phyloP scores from a whole-genome alignment of 2,797 vertebrate species.

The Graptemys geographica region DNA sequence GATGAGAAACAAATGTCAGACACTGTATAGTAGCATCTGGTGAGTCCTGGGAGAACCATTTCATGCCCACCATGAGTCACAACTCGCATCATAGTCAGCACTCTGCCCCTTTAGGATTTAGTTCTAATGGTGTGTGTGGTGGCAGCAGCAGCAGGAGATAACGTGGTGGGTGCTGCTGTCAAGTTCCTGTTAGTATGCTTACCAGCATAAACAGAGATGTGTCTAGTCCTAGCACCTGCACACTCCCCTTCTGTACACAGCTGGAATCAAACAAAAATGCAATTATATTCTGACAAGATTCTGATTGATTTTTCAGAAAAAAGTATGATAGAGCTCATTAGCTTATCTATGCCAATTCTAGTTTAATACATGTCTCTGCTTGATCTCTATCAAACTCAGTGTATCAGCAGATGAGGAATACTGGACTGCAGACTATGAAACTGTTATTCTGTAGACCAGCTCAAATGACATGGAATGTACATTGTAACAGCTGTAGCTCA shows the following conservation, averaged over 20 bases:
- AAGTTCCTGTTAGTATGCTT: constrained; percentile 12
- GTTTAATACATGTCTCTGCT: neutral
- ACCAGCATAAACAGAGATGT: constrained; percentile 27
- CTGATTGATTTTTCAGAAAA: constrained; percentile 44
- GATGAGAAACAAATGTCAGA: constrained; percentile 41
- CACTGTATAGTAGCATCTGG: constrained; percentile 9
- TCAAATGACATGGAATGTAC: neutral
- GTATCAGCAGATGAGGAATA: neutral
- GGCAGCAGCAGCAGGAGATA: constrained; percentile 40
- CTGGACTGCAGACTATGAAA: neutral
- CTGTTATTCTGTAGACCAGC: neutral
- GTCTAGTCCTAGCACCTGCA: constrained; percentile 6
- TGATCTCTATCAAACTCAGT: neutral
- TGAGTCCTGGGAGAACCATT: constrained; percentile 46
- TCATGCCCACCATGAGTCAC: constrained; percentile 46
- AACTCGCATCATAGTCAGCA: constrained; percentile 8
- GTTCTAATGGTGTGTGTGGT: constrained; percentile 44
- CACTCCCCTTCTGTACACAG: constrained; percentile 5
- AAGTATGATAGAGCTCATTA: neutral
- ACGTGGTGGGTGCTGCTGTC: constrained; percentile 45
- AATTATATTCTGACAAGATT: neutral
- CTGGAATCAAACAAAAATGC: constrained; percentile 19
- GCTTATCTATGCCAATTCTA: constrained; percentile 23
- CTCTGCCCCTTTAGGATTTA: constrained; percentile 38
- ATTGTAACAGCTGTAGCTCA: constrained; percentile 10